A percentile compares a stretch with the other conserved stretches of the same genome.
Evolutionary conservation across 2,113 vertebrate species (phyloP).

Genomic region (human): DNA sequence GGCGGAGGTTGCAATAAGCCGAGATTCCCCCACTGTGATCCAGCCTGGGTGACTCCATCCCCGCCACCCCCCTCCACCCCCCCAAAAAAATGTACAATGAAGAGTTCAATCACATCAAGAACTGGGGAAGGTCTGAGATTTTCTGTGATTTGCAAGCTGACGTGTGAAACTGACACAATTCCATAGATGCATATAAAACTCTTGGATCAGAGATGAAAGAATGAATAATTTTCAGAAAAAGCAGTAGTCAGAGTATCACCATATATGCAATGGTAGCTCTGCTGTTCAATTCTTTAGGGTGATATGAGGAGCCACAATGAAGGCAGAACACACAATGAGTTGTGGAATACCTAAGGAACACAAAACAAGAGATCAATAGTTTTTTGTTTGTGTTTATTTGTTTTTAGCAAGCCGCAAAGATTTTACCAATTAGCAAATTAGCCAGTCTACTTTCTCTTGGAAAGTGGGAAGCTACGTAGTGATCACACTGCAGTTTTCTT

Average conservation of each 20-base stretch:
- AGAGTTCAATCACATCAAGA: not conserved
- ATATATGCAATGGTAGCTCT: not conserved
- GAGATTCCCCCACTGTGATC: too few relatives aligned
- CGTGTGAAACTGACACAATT: not conserved
- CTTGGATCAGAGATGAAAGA: not conserved
- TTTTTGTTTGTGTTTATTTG: not conserved
- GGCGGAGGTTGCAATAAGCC: too few relatives aligned
- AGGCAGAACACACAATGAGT: not conserved
- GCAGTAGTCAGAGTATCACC: not conserved
- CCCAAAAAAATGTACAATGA: not conserved
- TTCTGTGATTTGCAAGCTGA: not conserved
- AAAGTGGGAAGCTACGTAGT: not conserved
- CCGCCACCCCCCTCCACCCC: too few relatives aligned
- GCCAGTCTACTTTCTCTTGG: not conserved
- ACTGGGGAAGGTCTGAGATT: not conserved
- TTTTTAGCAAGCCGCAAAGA: not conserved
- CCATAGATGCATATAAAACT: not conserved
- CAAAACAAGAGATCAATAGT: not conserved
- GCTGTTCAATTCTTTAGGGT: too few relatives aligned
- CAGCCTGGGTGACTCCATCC: too few relatives aligned
- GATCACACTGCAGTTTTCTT: not conserved
- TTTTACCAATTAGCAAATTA: not conserved
- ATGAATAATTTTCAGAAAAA: not conserved
- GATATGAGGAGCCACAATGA: fast-evolving
- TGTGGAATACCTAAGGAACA: not conserved